A percentile compares a stretch with the other conserved stretches of the same genome.
Conservation (phyloP, 2,113 vertebrate species). For the Anser brachyrhynchus region DNA sequence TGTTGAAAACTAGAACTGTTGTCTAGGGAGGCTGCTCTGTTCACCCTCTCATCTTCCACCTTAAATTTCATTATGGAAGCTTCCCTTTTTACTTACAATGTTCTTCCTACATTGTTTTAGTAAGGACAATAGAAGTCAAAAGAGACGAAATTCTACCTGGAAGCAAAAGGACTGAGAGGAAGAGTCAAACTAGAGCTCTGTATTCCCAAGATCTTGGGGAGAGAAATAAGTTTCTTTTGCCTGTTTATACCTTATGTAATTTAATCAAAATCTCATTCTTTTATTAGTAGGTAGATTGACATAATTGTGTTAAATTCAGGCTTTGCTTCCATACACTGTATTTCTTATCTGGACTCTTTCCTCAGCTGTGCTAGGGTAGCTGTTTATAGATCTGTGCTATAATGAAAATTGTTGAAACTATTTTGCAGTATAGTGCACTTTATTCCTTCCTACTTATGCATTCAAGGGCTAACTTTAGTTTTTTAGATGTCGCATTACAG, state of each 20-base stretch:
- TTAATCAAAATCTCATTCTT: neutral
- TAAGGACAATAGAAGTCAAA: neutral
- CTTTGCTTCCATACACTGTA: neutral
- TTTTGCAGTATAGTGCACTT: neutral
- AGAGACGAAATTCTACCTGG: neutral
- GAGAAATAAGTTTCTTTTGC: neutral
- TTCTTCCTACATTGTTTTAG: neutral
- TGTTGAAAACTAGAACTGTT: neutral
- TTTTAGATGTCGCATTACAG: neutral
- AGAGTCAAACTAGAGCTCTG: neutral
- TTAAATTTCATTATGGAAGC: neutral
- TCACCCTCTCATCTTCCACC: neutral
- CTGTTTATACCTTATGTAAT: neutral
- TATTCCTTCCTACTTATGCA: neutral
- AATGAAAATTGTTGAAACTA: neutral
- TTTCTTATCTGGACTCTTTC: neutral
- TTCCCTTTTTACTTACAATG: neutral
- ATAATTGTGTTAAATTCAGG: neutral
- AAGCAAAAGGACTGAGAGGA: neutral
- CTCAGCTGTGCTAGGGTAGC: neutral
- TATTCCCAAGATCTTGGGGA: neutral
- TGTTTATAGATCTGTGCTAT: neutral
- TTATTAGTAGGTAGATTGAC: neutral
- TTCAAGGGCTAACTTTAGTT: neutral
- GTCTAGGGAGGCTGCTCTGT: neutral